These are phyloP conservation scores for Melanerpes aurifrons DNA, from an alignment of 2,113 vertebrate species.

Conservation along the genomic window DNA sequence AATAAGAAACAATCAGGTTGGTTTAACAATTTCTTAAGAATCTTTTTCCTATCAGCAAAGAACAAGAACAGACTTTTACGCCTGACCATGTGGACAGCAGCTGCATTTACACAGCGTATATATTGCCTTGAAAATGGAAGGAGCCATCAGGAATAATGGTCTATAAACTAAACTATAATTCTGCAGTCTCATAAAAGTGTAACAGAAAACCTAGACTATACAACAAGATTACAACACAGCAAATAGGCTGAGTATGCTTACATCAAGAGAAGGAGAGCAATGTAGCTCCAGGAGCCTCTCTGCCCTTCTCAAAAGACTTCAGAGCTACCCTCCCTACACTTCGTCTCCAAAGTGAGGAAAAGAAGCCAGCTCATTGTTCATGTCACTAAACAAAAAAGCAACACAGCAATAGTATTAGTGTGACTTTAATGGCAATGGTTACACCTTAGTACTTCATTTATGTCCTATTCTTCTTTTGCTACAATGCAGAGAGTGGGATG, in stretches of 20 bases:
- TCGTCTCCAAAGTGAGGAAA: neutral
- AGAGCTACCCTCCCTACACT: neutral
- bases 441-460: neutral
- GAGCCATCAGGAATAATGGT: neutral
- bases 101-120: neutral
- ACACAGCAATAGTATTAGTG: neutral
- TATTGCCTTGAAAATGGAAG: slow-evolving; percentile 8
- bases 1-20: neutral
- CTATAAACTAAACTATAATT: neutral
- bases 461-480: neutral
- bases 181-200: neutral
- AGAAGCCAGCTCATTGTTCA: neutral
- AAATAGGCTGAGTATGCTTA: neutral
- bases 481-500: neutral
- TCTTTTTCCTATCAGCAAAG: neutral
- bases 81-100: neutral
- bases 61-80: neutral
- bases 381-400: neutral
- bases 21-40: neutral
- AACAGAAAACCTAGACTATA: neutral
- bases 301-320: neutral
- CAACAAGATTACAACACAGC: neutral
- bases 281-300: neutral
- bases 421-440: neutral
- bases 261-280: neutral